Percentiles rank a stretch among this genome's conserved stretches.
Conservation (phyloP, 1,140 invertebrate genomes). For the Meteorus sp. region DNA sequence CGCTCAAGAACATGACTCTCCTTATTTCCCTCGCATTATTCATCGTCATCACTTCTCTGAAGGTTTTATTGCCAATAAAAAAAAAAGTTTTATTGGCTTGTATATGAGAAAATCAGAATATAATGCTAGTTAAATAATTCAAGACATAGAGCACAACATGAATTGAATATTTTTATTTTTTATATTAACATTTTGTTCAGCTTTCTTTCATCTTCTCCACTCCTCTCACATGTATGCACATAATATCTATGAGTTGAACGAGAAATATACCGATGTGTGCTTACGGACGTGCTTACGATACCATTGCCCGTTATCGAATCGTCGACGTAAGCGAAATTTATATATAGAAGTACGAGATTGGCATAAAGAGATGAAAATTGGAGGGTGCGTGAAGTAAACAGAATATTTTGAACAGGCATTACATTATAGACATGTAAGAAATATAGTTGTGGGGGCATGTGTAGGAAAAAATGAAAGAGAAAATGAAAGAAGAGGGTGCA, state of each 20-base stretch:
- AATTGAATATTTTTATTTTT: no score
- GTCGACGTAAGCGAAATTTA: background rate
- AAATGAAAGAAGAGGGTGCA: background rate
- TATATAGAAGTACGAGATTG: background rate
- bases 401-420: background rate
- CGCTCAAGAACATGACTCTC: no score
- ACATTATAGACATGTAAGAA: background rate
- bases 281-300: conserved; percentile 1
- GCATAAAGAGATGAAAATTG: background rate
- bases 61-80: no score
- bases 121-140: no score
- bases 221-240: no score
- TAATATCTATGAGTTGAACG: background rate
- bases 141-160: no score
- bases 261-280: background rate
- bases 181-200: no score
- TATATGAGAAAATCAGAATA: no score
- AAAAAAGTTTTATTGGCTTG: no score
- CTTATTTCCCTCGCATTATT: no score
- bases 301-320: background rate
- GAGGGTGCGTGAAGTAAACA: background rate
- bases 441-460: background rate
- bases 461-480: background rate
- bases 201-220: no score
- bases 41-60: no score